Evolutionary conservation across 2,888 invertebrate species (phyloP).

Genomic region (Resseliella maxima): DNA sequence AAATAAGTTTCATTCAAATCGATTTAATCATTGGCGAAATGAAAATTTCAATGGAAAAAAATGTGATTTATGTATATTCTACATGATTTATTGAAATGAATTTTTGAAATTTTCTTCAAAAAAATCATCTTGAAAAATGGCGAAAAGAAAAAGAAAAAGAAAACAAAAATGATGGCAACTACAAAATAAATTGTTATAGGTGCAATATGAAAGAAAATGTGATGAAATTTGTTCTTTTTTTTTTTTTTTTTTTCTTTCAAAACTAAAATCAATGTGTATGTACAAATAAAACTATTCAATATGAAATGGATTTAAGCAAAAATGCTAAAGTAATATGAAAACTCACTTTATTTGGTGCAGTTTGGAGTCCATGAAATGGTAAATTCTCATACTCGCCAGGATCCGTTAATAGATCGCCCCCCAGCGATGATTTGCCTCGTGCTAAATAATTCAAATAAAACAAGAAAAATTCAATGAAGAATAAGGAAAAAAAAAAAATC

Average conservation of each 20-base stretch:
- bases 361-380: conserved; percentile 94
- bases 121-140: no score
- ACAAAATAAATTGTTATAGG: no score
- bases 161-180: no score
- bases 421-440: conserved; percentile 68
- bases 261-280: not conserved
- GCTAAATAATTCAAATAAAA: conserved; percentile 61
- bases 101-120: no score
- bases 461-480: not conserved
- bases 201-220: no score
- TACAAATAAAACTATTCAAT: not conserved
- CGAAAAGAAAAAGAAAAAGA: no score
- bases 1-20: not conserved
- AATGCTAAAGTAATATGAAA: not conserved
- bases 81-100: no score
- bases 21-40: not conserved
- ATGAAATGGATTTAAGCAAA: conserved; percentile 26
- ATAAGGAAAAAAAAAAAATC: not conserved
- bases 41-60: not conserved
- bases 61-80: no score
- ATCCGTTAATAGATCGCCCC: conserved; percentile 79
- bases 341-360: conserved; percentile 91
- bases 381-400: conserved; percentile 93
- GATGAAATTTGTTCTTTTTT: not conserved
- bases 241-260: not conserved